Conservation (phyloP, 1,140 invertebrate genomes). For the Caenorhabditis remanei region DNA sequence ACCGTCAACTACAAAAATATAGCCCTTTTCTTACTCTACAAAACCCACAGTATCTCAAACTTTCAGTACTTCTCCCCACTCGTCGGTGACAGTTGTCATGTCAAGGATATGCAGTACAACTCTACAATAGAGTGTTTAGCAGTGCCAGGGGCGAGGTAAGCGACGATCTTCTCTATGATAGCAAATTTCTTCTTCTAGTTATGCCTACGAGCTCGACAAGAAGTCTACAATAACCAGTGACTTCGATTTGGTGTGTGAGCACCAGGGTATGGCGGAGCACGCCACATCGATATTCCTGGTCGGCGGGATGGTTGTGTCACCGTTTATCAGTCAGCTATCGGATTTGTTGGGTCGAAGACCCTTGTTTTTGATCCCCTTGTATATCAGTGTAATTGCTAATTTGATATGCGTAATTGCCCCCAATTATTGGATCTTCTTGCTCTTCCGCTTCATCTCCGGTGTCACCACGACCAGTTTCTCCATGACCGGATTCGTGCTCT, state of each 20-base stretch:
- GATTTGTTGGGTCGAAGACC: constrained; percentile 63
- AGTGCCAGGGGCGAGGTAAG: constrained; percentile 32
- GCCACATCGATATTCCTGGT: constrained; percentile 65
- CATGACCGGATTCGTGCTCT: constrained; percentile 63
- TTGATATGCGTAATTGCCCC: constrained; percentile 60
- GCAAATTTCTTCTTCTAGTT: not conserved
- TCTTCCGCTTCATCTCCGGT: constrained; percentile 64
- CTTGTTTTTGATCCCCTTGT: constrained; percentile 61
- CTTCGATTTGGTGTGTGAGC: constrained; percentile 64
- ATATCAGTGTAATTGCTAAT: constrained; percentile 58
- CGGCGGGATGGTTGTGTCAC: constrained; percentile 65
- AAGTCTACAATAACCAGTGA: constrained; percentile 36
- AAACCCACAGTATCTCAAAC: not conserved
- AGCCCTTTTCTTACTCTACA: no score
- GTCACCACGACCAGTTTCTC: constrained; percentile 60
- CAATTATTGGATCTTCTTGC: constrained; percentile 60
- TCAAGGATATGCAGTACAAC: constrained; percentile 20
- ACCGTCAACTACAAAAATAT: no score
- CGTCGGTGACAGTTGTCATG: constrained; percentile 10
- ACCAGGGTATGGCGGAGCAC: constrained; percentile 58
- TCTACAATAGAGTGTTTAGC: not conserved
- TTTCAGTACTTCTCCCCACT: constrained; percentile 21
- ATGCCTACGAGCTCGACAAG: not conserved
- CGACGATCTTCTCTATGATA: not conserved
- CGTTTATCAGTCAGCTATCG: constrained; percentile 65